Evolutionary conservation across 2,797 vertebrate genomes (phyloP), one percentile per base, ranked within the genome.

Genomic region (Helarctos malayanus): DNA sequence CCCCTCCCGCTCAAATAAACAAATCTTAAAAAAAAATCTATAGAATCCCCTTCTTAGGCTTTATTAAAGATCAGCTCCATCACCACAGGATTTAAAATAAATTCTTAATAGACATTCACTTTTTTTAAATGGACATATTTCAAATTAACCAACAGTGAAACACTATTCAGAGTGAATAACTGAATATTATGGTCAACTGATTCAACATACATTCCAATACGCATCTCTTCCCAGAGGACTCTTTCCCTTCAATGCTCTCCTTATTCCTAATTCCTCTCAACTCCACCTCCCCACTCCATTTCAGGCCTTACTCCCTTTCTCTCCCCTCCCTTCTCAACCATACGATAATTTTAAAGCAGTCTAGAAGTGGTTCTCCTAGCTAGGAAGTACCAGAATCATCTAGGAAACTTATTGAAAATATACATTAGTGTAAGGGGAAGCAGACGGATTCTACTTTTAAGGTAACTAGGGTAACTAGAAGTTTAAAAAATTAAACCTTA

Each of bases 61-160:
- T 90, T 94, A 89, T 73, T 86, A 71, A 88, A 94, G 19, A 95
- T 91, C 41, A 56, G 21, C 59, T 76, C 68, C 18, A 84, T 69
- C 27, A 13, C 0, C 6, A 85, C 59, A 49, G 18, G 63, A 93
- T 81, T 81, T 95, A 89, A 97, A 93, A 89, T 80, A 75, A 90
- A 88, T n/a, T 96, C 81, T 76, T 83, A 89, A 78, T 12, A 68
- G 3, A 49, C 15, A 45, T 86, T 76, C 12, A 88, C 5, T 13
- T 32, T 85, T 85, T 87, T 52, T 65, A 90, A 78, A 76, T 8
- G 47, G n/a, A 32, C 69, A 75, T 25, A 32, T 35, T 83, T 92
- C 49, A 94, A 86, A 94, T 69, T 78, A 92, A 84, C 57, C 57
- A 69, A 86, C 5, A 94, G 23, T 83, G 29, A 80, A 91, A 81